phyloP scores from a whole-genome alignment of 2,797 vertebrate species.

The Channa striata region DNA sequence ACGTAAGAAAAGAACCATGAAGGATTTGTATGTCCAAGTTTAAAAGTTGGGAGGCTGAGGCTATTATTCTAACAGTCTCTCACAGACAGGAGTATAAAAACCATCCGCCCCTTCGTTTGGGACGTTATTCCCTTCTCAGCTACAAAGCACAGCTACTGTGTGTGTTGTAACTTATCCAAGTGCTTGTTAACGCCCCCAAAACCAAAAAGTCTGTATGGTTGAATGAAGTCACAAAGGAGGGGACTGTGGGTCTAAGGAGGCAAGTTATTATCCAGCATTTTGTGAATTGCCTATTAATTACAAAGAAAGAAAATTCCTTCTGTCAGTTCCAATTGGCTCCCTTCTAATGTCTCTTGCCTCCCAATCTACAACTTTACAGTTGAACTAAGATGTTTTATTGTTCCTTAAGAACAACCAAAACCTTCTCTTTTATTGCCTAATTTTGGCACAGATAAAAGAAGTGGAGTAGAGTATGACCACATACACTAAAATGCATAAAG shows the following conservation, averaged over 20 bases:
- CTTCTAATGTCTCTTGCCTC: not conserved
- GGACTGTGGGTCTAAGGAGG: conserved; percentile 27
- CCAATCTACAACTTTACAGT: conserved; percentile 11
- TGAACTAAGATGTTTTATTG: conserved; percentile 13
- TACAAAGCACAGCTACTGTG: conserved; percentile 49
- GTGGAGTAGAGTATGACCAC: conserved; percentile 42
- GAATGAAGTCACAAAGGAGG: conserved; percentile 31
- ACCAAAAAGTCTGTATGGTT: conserved; percentile 33
- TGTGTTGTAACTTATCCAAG: conserved; percentile 47
- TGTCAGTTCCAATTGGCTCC: conserved; percentile 20
- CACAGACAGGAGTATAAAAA: conserved; percentile 45
- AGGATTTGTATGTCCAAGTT: conserved; percentile 53
- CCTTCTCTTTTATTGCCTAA: conserved; percentile 19
- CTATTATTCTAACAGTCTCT: conserved; percentile 32
- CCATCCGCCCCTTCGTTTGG: conserved; percentile 11
- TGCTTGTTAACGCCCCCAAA: conserved; percentile 48
- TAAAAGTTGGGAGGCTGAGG: conserved; percentile 30
- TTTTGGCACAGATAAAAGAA: conserved; percentile 36
- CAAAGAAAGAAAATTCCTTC: conserved; percentile 39
- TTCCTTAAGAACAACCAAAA: conserved; percentile 24
- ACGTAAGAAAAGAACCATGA: conserved; percentile 47
- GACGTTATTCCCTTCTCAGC: conserved; percentile 35
- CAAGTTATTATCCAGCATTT: conserved; percentile 34
- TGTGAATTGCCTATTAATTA: conserved; percentile 42
- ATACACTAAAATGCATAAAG: conserved; percentile 54